phyloP scores from a whole-genome alignment of 2,888 invertebrate species.

The Caenorhabditis sp. region DNA sequence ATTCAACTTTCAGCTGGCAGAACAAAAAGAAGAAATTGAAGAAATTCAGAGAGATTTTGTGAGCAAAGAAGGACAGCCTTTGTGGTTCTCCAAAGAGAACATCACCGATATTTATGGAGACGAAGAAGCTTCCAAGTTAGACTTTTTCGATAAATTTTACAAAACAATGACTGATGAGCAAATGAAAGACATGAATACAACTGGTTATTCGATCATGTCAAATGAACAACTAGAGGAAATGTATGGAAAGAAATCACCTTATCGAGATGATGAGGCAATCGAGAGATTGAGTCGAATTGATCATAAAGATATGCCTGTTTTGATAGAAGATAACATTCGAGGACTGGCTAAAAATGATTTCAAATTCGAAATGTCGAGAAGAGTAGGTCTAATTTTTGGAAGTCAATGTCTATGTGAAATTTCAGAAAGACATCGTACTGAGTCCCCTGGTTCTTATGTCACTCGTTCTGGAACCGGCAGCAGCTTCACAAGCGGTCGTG shows the following conservation, averaged over 20 bases:
- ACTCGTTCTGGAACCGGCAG: background rate
- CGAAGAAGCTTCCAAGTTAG: constrained; percentile 54
- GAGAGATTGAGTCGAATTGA: constrained; percentile 14
- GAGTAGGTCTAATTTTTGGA: constrained; percentile 42
- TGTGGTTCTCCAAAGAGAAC: constrained; percentile 64
- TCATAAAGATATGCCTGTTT: constrained; percentile 9
- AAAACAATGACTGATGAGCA: constrained; percentile 48
- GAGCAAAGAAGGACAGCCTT: constrained; percentile 28
- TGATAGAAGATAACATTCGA: constrained; percentile 32
- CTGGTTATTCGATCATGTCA: constrained; percentile 59
- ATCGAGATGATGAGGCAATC: constrained; percentile 37
- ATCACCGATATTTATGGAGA: constrained; percentile 39
- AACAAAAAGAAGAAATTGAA: background rate
- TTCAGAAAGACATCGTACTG: constrained; percentile 5
- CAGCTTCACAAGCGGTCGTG: constrained; percentile 31
- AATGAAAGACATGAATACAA: constrained; percentile 55
- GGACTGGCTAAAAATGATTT: constrained; percentile 31
- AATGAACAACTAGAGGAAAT: constrained; percentile 51
- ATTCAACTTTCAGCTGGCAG: background rate
- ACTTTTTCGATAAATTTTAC: constrained; percentile 56
- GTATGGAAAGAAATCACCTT: constrained; percentile 57
- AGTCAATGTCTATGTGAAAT: constrained; percentile 4
- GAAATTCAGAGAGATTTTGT: background rate
- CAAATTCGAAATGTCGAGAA: constrained; percentile 29
- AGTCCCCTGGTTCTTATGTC: background rate